A percentile compares a stretch with the other conserved stretches of the same genome.
phyloP scores from a whole-genome alignment of 2,113 vertebrate genomes.

The Hydropotes inermis region DNA sequence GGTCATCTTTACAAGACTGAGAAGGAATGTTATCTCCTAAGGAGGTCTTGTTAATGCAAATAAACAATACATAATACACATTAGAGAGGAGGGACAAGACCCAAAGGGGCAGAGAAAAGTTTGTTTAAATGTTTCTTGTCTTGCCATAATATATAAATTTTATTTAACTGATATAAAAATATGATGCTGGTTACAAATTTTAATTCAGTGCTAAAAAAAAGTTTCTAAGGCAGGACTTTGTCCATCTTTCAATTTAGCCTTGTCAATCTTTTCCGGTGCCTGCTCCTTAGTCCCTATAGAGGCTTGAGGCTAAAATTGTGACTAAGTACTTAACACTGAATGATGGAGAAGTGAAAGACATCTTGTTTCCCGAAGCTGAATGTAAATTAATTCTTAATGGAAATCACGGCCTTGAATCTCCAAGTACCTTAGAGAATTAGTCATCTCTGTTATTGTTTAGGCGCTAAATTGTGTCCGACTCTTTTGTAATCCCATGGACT shows the following conservation, averaged over 20 bases:
- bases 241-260: neutral
- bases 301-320: neutral
- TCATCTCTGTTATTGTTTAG: neutral
- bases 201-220: neutral
- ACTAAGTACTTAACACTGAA: slow-evolving; percentile 37
- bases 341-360: slow-evolving; percentile 43
- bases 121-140: neutral
- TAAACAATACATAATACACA: neutral
- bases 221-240: neutral
- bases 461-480: neutral
- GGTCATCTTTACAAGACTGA: neutral
- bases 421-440: slow-evolving; percentile 39
- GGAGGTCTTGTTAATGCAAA: neutral
- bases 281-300: neutral
- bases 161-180: neutral
- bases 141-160: neutral
- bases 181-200: neutral
- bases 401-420: slow-evolving; percentile 45
- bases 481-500: neutral
- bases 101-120: neutral
- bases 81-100: neutral
- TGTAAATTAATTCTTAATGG: slow-evolving; percentile 62
- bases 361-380: slow-evolving; percentile 48
- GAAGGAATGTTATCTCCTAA: neutral
- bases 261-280: neutral